phyloP scores from a whole-genome alignment of 64 coral and sea anemone species.

The Stichodactyla mertensii region DNA sequence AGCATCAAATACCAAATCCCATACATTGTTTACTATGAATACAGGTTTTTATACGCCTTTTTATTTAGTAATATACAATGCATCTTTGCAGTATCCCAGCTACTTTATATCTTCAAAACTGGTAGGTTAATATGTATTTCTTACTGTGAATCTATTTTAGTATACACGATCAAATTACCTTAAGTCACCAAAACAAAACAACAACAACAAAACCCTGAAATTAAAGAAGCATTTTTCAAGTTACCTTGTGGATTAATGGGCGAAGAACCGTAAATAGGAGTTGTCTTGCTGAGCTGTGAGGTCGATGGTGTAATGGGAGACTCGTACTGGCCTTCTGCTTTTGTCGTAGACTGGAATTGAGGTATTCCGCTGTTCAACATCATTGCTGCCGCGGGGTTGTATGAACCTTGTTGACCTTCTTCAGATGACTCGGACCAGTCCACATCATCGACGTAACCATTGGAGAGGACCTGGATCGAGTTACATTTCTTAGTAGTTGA shows the following conservation, averaged over 20 bases:
- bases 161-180: too few relatives aligned
- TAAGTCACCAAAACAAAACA: too few relatives aligned
- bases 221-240: background rate
- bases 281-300: background rate
- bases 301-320: conserved; percentile 34
- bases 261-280: conserved; percentile 42
- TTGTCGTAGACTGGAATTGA: conserved; percentile 28
- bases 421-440: conserved; percentile 91
- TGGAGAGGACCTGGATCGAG: conserved; percentile 27
- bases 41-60: too few relatives aligned
- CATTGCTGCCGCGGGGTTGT: conserved; percentile 36
- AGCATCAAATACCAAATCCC: too few relatives aligned
- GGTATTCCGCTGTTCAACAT: conserved; percentile 44
- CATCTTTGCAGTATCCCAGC: too few relatives aligned
- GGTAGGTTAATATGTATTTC: too few relatives aligned
- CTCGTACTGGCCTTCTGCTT: conserved; percentile 21
- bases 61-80: too few relatives aligned
- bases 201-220: too few relatives aligned
- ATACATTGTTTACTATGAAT: too few relatives aligned
- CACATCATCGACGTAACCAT: conserved; percentile 60
- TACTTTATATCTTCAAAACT: too few relatives aligned
- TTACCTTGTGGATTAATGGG: conserved; percentile 10
- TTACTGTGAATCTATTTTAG: too few relatives aligned
- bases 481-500: background rate
- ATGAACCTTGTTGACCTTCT: conserved; percentile 37